phyloP scores from a whole-genome alignment of 1,140 invertebrate species.

The Drosophila baimaii region DNA sequence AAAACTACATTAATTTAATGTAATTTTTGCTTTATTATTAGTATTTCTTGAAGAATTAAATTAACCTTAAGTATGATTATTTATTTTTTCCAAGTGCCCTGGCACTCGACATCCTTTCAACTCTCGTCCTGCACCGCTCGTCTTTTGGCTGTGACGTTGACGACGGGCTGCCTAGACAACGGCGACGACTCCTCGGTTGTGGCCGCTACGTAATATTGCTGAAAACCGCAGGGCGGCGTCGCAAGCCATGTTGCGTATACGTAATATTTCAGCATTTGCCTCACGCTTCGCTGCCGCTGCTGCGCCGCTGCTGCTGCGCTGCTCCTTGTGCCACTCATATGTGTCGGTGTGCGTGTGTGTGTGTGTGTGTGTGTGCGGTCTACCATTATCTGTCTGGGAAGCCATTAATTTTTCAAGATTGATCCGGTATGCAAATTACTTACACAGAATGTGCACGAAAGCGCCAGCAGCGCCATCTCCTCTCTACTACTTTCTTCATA shows the following conservation, averaged over 20 bases:
- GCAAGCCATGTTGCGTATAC: slow-evolving; percentile 72
- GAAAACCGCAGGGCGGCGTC: slow-evolving; percentile 61
- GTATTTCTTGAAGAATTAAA: neutral
- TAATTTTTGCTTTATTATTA: accelerated
- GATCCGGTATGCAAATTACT: slow-evolving; percentile 84
- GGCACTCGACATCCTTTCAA: slow-evolving; percentile 51
- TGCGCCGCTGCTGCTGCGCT: slow-evolving; percentile 12
- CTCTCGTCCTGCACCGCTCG: slow-evolving; percentile 30
- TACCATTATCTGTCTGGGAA: slow-evolving; percentile 84
- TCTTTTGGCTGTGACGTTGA: slow-evolving; percentile 63
- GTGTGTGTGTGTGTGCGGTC: slow-evolving; percentile 69
- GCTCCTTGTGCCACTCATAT: slow-evolving; percentile 25
- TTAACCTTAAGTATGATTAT: neutral
- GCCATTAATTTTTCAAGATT: slow-evolving; percentile 84
- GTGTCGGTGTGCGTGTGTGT: slow-evolving; percentile 38
- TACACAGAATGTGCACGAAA: slow-evolving; percentile 79
- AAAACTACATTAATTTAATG: neutral
- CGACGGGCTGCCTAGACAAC: slow-evolving; percentile 53
- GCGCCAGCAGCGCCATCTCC: slow-evolving; percentile 73
- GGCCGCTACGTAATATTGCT: slow-evolving; percentile 78
- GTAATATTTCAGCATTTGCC: slow-evolving; percentile 81
- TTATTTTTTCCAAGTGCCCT: slow-evolving; percentile 39
- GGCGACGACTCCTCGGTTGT: slow-evolving; percentile 54
- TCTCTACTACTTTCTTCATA: slow-evolving; percentile 63
- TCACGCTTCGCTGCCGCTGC: slow-evolving; percentile 65